phyloP scores from a whole-genome alignment of 2,888 invertebrate genomes.

The Ennomos erosarius region DNA sequence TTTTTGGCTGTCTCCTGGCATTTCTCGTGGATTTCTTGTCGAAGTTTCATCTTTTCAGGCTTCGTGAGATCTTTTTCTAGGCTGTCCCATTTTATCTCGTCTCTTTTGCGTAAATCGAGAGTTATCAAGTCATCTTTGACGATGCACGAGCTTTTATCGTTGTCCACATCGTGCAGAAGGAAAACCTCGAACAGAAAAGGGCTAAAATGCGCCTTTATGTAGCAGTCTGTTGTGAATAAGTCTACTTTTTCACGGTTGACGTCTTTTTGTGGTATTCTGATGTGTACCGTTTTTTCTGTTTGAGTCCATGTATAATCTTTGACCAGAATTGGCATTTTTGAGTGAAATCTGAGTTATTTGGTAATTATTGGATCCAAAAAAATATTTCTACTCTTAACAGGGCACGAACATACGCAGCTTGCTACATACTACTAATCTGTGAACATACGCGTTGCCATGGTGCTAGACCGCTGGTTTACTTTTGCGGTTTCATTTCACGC shows the following conservation, averaged over 20 bases:
- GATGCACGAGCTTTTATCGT: slow-evolving; percentile 87
- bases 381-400: slow-evolving; percentile 5
- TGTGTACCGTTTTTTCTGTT: slow-evolving; percentile 84
- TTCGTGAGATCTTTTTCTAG: slow-evolving; percentile 85
- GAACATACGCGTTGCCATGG: slow-evolving; percentile 32
- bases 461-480: too few relatives aligned
- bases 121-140: slow-evolving; percentile 86
- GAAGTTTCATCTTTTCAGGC: slow-evolving; percentile 82
- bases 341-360: too few relatives aligned
- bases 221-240: slow-evolving; percentile 88
- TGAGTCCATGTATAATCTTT: slow-evolving; percentile 92
- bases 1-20: slow-evolving; percentile 84
- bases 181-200: slow-evolving; percentile 92
- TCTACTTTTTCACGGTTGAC: slow-evolving; percentile 87
- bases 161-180: slow-evolving; percentile 86
- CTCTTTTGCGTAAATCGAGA: slow-evolving; percentile 88
- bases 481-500: too few relatives aligned
- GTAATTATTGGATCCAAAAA: too few relatives aligned
- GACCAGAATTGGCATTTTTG: slow-evolving; percentile 88
- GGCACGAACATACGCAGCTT: slow-evolving; percentile 12
- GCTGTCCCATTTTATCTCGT: slow-evolving; percentile 82
- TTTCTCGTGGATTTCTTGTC: slow-evolving; percentile 84
- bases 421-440: slow-evolving; percentile 11
- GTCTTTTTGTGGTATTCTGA: slow-evolving; percentile 88
- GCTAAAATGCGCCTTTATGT: slow-evolving; percentile 89